Evolutionary conservation across 2,888 invertebrate genomes (phyloP).

Genomic region (Macrophya alboannulata): DNA sequence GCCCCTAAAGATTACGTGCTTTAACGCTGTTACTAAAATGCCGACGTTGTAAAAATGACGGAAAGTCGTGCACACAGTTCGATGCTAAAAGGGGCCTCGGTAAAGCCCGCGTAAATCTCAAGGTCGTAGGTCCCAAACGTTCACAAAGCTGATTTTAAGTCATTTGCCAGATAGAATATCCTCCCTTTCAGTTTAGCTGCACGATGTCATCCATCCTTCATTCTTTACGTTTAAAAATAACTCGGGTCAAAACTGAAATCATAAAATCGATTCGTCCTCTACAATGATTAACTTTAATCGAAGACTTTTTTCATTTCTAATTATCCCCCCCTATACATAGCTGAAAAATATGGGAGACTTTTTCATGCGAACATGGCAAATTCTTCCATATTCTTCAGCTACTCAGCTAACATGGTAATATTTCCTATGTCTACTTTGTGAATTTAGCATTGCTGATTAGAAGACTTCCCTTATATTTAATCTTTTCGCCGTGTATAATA

Average conservation of each 20-base stretch:
- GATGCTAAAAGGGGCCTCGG: slow-evolving; percentile 38
- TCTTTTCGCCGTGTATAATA: too few relatives aligned
- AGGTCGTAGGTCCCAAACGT: slow-evolving; percentile 40
- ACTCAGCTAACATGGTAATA: too few relatives aligned
- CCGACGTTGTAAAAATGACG: slow-evolving; percentile 63
- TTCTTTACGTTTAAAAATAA: slow-evolving; percentile 1
- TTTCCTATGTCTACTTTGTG: too few relatives aligned
- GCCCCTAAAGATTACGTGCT: slow-evolving; percentile 68
- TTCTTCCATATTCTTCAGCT: too few relatives aligned
- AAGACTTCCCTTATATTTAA: too few relatives aligned
- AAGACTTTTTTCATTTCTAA: not conserved
- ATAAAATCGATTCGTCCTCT: not conserved
- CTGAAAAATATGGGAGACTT: too few relatives aligned
- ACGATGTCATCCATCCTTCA: not conserved
- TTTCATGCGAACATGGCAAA: too few relatives aligned
- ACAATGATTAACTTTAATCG: not conserved
- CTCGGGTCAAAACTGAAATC: not conserved
- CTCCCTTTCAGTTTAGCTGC: not conserved
- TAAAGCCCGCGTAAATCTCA: slow-evolving; percentile 29
- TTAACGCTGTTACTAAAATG: slow-evolving; percentile 68
- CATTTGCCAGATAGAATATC: slow-evolving; percentile 28
- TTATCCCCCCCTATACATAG: not conserved
- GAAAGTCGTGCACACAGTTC: slow-evolving; percentile 54
- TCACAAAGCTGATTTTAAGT: slow-evolving; percentile 27
- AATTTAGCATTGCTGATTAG: too few relatives aligned